A percentile compares a stretch with the other conserved stretches of the same genome.
Conservation (phyloP, 1,140 invertebrate species). For the Euura lappo region DNA sequence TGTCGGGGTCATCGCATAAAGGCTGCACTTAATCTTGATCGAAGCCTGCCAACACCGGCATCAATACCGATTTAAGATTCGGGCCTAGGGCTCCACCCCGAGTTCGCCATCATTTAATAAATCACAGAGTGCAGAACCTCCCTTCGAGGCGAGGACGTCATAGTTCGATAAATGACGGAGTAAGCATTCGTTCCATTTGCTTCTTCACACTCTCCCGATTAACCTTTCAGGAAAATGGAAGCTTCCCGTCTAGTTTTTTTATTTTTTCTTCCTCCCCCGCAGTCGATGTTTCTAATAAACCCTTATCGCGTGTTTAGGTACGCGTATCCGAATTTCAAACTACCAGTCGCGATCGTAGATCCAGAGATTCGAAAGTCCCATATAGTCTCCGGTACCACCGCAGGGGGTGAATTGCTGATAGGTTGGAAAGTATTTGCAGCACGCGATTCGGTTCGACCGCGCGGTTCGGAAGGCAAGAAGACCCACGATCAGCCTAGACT, state of each 20-base stretch:
- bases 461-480: not conserved
- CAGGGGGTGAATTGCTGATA: not conserved
- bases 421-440: not conserved
- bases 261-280: not conserved
- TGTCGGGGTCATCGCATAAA: too few species aligned
- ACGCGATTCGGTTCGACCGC: not conserved
- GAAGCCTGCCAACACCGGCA: slow-evolving; percentile 4
- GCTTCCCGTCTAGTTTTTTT: slow-evolving; percentile 20
- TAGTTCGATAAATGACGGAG: slow-evolving; percentile 21
- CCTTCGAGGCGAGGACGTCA: slow-evolving; percentile 15
- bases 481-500: not conserved
- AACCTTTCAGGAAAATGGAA: not conserved
- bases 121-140: slow-evolving; percentile 15
- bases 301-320: too few species aligned
- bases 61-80: slow-evolving; percentile 7
- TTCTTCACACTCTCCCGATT: slow-evolving; percentile 4
- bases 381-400: not conserved
- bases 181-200: not conserved
- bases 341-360: not conserved
- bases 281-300: not conserved
- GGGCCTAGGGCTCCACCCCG: not conserved
- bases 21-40: slow-evolving; percentile 4
- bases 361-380: not conserved
- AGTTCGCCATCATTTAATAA: slow-evolving; percentile 22
- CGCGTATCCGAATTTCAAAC: not conserved